A percentile compares a stretch with the other conserved stretches of the same genome.
phyloP scores from a whole-genome alignment of 2,113 vertebrate genomes.

The Capreolus pygargus region DNA sequence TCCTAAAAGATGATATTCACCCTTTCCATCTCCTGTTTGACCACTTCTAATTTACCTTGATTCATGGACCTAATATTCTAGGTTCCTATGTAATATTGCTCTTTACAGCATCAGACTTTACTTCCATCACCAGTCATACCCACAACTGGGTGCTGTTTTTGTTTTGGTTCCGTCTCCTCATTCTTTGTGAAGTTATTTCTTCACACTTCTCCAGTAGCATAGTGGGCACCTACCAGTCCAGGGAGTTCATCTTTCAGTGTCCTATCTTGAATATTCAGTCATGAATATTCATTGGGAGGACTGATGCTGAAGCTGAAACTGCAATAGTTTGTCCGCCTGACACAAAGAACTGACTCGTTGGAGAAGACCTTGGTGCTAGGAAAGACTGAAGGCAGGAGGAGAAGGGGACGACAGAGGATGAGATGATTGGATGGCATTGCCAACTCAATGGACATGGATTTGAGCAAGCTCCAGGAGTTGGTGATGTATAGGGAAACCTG shows the following conservation, averaged over 20 bases:
- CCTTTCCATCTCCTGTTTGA: not conserved
- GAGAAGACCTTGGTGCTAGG: not conserved
- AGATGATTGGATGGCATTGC: not conserved
- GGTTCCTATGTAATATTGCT: not conserved
- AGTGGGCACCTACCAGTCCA: not conserved
- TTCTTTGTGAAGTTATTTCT: not conserved
- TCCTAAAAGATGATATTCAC: not conserved
- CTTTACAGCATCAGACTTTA: not conserved
- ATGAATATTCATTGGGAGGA: not conserved
- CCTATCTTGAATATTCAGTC: not conserved
- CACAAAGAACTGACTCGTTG: not conserved
- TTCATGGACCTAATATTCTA: not conserved
- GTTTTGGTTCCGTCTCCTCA: not conserved
- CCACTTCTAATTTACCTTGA: not conserved
- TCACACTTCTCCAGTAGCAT: not conserved
- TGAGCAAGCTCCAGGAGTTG: not conserved
- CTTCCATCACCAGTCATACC: not conserved
- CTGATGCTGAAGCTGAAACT: not conserved
- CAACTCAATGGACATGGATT: not conserved
- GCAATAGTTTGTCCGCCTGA: not conserved
- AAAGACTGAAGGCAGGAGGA: not conserved
- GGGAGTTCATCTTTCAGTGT: not conserved
- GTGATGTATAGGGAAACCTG: not conserved
- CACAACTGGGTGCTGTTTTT: not conserved
- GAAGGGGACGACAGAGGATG: not conserved